Evolutionary conservation across 2,888 invertebrate genomes (phyloP).

Genomic region (Agriopis leucophaearia): DNA sequence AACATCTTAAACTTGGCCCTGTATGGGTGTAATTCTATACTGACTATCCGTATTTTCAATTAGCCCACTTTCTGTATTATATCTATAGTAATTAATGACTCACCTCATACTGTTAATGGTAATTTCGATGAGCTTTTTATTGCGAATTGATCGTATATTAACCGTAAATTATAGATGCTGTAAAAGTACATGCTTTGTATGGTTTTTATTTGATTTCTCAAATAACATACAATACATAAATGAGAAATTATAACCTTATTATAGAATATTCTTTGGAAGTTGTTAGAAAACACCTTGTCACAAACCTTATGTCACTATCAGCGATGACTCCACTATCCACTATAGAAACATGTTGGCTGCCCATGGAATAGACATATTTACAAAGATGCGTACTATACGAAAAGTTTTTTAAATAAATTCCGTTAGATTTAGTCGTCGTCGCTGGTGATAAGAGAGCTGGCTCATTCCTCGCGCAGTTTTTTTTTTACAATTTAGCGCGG

Average conservation of each 20-base stretch:
- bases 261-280: not conserved
- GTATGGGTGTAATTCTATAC: conserved; percentile 4
- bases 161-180: conserved; percentile 10
- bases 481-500: too few species aligned
- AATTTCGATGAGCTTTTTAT: conserved; percentile 25
- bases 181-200: conserved; percentile 7
- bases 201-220: conserved; percentile 1
- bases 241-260: too few species aligned
- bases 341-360: too few species aligned
- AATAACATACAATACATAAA: not conserved
- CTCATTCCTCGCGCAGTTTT: too few species aligned
- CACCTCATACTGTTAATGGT: conserved; percentile 4
- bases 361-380: too few species aligned
- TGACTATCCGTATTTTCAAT: conserved; percentile 10
- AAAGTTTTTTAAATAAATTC: too few species aligned
- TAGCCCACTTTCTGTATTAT: conserved; percentile 23
- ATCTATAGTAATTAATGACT: conserved; percentile 25
- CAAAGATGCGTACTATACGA: too few species aligned
- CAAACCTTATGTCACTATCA: too few species aligned
- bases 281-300: not conserved
- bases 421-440: too few species aligned
- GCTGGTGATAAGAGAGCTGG: too few species aligned
- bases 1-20: conserved; percentile 12
- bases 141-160: conserved; percentile 16
- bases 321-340: too few species aligned